A percentile compares a stretch with the other conserved stretches of the same genome.
Conservation (phyloP, 2,113 vertebrate species). For the Rissa tridactyla region DNA sequence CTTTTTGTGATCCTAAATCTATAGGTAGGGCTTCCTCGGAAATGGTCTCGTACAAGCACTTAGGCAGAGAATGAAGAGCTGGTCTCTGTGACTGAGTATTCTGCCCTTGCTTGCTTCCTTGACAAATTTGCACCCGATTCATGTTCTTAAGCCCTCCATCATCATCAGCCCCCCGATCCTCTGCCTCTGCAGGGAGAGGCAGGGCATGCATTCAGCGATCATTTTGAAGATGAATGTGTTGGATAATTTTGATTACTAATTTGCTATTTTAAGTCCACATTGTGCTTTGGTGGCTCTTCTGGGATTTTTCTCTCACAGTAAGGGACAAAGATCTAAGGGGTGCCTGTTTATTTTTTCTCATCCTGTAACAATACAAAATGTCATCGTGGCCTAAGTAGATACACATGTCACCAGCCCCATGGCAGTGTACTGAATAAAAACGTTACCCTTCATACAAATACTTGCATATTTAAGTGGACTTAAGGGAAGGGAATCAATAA, state of each 20-base stretch:
- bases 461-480: conserved; percentile 31
- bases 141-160: neutral
- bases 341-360: conserved; percentile 71
- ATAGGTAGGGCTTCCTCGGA: neutral
- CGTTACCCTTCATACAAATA: conserved; percentile 44
- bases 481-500: conserved; percentile 36
- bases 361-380: conserved; percentile 69
- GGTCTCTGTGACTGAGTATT: neutral
- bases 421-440: conserved; percentile 37
- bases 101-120: neutral
- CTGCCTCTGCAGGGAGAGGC: neutral
- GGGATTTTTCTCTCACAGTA: conserved; percentile 61
- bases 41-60: neutral
- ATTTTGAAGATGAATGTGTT: conserved; percentile 62
- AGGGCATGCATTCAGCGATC: neutral
- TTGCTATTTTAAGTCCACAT: conserved; percentile 72
- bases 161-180: neutral
- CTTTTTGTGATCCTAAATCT: neutral
- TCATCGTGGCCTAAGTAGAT: conserved; percentile 74
- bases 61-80: neutral
- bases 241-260: conserved; percentile 68
- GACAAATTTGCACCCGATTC: conserved; percentile 18
- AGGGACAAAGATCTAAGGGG: conserved; percentile 53
- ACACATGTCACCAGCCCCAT: conserved; percentile 67
- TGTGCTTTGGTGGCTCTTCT: conserved; percentile 70